Conservation (phyloP, 2,797 vertebrate genomes). For the Hapalemur alaotrensis region DNA sequence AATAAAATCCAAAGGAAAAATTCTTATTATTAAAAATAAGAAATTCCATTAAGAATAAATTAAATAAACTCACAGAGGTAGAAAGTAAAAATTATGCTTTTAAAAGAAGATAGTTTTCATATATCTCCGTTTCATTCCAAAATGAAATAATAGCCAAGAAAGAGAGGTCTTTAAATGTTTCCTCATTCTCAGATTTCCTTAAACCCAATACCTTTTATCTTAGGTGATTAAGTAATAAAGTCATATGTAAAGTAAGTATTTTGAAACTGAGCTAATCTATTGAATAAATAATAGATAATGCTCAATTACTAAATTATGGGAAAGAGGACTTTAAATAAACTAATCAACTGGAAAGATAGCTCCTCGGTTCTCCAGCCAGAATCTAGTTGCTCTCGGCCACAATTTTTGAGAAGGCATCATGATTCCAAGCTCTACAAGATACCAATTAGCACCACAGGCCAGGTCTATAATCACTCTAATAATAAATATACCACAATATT, state of each 20-base stretch:
- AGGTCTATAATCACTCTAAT: neutral
- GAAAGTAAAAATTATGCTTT: neutral
- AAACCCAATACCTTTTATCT: neutral
- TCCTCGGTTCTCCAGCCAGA: neutral
- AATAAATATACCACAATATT: neutral
- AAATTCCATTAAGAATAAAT: neutral
- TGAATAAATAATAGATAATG: slow-evolving; percentile 9
- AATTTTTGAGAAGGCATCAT: neutral
- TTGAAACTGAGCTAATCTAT: neutral
- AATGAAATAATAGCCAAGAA: neutral
- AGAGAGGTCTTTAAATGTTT: neutral
- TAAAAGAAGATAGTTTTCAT: neutral
- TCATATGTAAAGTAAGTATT: slow-evolving; percentile 11
- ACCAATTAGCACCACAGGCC: neutral
- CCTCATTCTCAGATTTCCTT: neutral
- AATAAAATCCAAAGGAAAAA: neutral
- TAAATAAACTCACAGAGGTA: neutral
- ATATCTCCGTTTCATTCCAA: neutral
- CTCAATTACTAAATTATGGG: neutral
- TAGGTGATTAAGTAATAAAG: neutral
- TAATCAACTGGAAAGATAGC: neutral
- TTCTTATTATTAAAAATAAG: neutral
- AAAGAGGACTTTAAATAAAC: slow-evolving; percentile 38
- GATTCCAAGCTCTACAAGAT: neutral
- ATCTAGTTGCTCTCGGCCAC: neutral